A percentile compares a stretch with the other conserved stretches of the same genome.
These are phyloP conservation scores for Cylindroiulus punctatus DNA, from an alignment of 2,888 invertebrate species.

Conservation along the genomic window DNA sequence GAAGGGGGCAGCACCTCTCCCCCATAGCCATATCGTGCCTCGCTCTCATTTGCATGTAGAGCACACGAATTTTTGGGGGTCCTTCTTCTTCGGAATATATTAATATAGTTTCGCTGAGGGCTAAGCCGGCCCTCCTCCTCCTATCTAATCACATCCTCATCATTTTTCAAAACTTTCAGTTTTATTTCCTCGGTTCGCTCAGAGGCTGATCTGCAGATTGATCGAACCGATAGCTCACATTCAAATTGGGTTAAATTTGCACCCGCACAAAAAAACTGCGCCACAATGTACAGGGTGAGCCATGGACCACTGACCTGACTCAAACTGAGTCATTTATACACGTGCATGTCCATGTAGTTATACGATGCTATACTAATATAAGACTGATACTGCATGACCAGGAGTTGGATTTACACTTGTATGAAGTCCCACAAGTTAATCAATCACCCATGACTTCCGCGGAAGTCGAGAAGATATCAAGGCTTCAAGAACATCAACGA, in stretches of 20 bases:
- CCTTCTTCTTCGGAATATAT: conserved; percentile 38
- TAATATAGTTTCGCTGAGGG: neutral
- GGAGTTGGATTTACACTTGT: too few relatives aligned
- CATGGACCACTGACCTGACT: neutral
- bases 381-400: too few relatives aligned
- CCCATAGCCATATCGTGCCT: conserved; percentile 13
- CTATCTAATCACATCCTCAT: neutral
- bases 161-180: conserved; percentile 35
- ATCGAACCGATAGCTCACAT: conserved; percentile 17
- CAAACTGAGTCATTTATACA: too few relatives aligned
- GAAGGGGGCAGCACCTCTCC: too few relatives aligned
- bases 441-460: too few relatives aligned
- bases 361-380: too few relatives aligned
- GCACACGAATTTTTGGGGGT: conserved; percentile 37
- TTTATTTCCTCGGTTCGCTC: conserved; percentile 29
- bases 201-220: conserved; percentile 19
- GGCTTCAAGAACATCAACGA: too few relatives aligned
- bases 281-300: neutral
- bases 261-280: conserved; percentile 23
- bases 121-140: neutral
- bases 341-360: too few relatives aligned
- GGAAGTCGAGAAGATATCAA: too few relatives aligned
- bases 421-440: too few relatives aligned
- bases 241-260: conserved; percentile 42
- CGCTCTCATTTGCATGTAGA: conserved; percentile 28